Conservation (phyloP, 2,113 vertebrate species). For the Cavia porcellus region DNA sequence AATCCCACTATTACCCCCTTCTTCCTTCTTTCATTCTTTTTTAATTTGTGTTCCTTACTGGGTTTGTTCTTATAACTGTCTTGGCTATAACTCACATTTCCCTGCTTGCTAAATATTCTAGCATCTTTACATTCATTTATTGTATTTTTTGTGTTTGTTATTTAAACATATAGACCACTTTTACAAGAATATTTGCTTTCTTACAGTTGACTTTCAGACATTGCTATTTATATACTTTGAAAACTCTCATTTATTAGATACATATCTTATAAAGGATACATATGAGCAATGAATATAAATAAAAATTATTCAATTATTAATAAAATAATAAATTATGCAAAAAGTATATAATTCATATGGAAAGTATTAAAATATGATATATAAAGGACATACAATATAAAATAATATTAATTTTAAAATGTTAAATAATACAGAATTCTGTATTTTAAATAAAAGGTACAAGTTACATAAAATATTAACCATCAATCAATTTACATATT, state of each 20-base stretch:
- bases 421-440: background rate
- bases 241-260: background rate
- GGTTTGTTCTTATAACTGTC: background rate
- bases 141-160: background rate
- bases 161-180: background rate
- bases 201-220: background rate
- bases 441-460: background rate
- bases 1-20: background rate
- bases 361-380: background rate
- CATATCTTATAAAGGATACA: background rate
- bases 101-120: background rate
- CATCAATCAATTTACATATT: background rate
- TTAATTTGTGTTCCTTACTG: background rate
- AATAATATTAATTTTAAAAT: background rate
- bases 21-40: background rate
- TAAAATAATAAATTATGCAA: background rate
- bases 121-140: background rate
- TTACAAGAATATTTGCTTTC: background rate
- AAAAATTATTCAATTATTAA: background rate
- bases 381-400: background rate
- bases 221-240: background rate
- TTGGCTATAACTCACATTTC: background rate
- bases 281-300: background rate
- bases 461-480: background rate
- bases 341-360: background rate